Evolutionary conservation across 1,140 invertebrate species (phyloP).

Genomic region (Drosophila nannoptera): DNA sequence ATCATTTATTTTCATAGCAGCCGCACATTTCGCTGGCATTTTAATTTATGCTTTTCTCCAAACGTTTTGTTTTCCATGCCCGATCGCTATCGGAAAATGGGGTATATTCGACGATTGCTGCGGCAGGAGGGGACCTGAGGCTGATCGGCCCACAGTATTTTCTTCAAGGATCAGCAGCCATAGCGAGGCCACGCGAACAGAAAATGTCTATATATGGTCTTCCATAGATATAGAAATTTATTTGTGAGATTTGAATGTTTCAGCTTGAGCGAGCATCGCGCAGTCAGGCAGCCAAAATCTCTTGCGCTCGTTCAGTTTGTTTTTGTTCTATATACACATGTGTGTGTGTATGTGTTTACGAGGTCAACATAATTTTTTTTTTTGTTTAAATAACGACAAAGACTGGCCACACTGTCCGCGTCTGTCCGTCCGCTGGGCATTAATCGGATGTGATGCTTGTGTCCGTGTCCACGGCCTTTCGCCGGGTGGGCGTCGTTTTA

Average conservation of each 20-base stretch:
- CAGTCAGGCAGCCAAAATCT: background rate
- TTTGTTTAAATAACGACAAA: conserved; percentile 44
- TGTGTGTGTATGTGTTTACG: conserved; percentile 40
- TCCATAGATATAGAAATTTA: background rate
- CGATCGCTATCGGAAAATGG: background rate
- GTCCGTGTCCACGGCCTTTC: conserved; percentile 33
- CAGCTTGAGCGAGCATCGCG: background rate
- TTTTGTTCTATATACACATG: conserved; percentile 4
- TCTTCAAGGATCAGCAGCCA: too few relatives aligned
- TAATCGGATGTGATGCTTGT: conserved; percentile 15
- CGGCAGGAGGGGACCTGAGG: too few relatives aligned
- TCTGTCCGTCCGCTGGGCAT: conserved; percentile 40
- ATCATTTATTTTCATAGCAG: conserved; percentile 69
- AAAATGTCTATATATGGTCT: background rate
- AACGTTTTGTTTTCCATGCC: conserved; percentile 13
- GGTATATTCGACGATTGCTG: background rate
- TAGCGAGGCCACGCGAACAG: too few relatives aligned
- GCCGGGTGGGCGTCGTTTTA: conserved; percentile 59
- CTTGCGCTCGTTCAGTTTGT: conserved; percentile 17
- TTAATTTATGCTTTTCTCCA: conserved; percentile 61
- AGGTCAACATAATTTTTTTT: conserved; percentile 71
- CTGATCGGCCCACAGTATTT: too few relatives aligned
- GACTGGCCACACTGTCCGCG: conserved; percentile 34
- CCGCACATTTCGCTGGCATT: conserved; percentile 51
- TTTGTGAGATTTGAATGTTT: background rate